Evolutionary conservation across 2,888 invertebrate genomes (phyloP).

Genomic region (Torymus aiolomorphi): DNA sequence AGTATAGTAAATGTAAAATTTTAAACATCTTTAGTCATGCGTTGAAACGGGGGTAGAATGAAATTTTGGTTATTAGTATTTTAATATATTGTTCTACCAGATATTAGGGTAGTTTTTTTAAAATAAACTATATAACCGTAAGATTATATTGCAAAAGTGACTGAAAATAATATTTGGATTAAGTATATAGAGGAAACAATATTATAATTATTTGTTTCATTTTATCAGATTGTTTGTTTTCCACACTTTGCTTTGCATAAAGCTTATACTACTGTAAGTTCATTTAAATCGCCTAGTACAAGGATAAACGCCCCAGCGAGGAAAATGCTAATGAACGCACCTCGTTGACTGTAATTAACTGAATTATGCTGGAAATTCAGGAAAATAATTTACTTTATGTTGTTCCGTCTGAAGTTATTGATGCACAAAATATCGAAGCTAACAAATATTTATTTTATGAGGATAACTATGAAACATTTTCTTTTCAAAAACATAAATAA

Average conservation of each 20-base stretch:
- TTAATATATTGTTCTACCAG: too few relatives aligned
- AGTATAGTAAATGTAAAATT: too few relatives aligned
- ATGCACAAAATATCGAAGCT: too few relatives aligned
- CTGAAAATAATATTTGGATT: too few relatives aligned
- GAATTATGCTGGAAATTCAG: slow-evolving; percentile 8
- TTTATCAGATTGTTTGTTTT: slow-evolving; percentile 18
- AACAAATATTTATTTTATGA: too few relatives aligned
- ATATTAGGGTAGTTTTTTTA: too few relatives aligned
- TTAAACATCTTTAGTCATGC: too few relatives aligned
- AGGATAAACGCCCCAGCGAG: slow-evolving; percentile 12
- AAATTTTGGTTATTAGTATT: too few relatives aligned
- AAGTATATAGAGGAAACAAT: too few relatives aligned
- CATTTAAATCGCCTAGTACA: slow-evolving; percentile 20
- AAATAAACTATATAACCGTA: too few relatives aligned
- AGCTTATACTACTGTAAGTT: neutral
- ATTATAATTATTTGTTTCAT: neutral
- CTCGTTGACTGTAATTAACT: slow-evolving; percentile 41
- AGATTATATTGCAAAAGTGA: too few relatives aligned
- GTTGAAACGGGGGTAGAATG: too few relatives aligned
- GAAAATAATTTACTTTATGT: slow-evolving; percentile 3
- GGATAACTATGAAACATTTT: neutral
- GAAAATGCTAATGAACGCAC: slow-evolving; percentile 31
- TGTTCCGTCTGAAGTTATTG: neutral
- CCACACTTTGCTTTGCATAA: neutral
- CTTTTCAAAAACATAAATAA: slow-evolving; percentile 6